These are phyloP conservation scores for Heliconius eleuchia DNA, from an alignment of 1,140 invertebrate species.

Conservation along the genomic window DNA sequence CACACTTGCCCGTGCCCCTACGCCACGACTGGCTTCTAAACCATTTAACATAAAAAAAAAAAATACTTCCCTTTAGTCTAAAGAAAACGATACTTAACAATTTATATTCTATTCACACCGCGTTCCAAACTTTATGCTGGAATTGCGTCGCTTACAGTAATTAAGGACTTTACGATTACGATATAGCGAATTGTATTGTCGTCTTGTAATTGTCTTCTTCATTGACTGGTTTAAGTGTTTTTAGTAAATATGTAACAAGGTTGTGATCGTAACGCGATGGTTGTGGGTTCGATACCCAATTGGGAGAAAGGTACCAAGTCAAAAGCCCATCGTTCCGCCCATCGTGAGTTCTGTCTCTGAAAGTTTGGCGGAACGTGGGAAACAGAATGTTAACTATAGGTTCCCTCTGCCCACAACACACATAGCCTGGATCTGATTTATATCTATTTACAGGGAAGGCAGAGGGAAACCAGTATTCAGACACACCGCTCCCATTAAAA, in stretches of 20 bases:
- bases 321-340: not conserved
- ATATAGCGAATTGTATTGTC: slow-evolving; percentile 9
- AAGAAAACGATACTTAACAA: slow-evolving; percentile 10
- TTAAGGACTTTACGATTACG: slow-evolving; percentile 30
- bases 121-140: not conserved
- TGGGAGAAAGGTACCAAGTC: too few species aligned
- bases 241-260: not conserved
- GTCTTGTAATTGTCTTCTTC: slow-evolving; percentile 1
- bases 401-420: not conserved
- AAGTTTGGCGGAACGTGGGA: too few species aligned
- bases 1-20: too few species aligned
- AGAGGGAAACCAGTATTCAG: too few species aligned
- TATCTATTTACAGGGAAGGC: too few species aligned
- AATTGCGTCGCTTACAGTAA: slow-evolving; percentile 27
- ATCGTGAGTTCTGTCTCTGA: not conserved
- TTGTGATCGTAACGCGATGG: too few species aligned
- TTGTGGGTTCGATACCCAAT: too few species aligned
- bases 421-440: too few species aligned
- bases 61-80: not conserved
- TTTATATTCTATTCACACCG: slow-evolving; percentile 8
- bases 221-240: slow-evolving; percentile 7
- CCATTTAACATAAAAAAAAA: not conserved
- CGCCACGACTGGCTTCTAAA: too few species aligned
- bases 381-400: too few species aligned
- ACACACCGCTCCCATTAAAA: too few species aligned